A percentile compares a stretch with the other conserved stretches of the same genome.
Evolutionary conservation across 2,888 invertebrate species (phyloP).

Genomic region (Neoascia interrupta): DNA sequence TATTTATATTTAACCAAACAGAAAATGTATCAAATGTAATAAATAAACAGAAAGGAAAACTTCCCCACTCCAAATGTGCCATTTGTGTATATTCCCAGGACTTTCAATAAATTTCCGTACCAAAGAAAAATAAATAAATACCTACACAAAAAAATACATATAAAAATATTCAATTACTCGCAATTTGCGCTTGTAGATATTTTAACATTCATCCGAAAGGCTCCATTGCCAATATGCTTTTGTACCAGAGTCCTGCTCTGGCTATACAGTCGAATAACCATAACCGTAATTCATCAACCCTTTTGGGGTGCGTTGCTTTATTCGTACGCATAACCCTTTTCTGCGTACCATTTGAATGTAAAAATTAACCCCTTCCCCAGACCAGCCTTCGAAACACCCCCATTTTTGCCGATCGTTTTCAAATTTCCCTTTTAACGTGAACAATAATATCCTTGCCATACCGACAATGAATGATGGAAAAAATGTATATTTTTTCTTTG

Average conservation of each 20-base stretch:
- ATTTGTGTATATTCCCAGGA: conserved; percentile 46
- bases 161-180: conserved; percentile 57
- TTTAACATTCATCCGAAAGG: no score
- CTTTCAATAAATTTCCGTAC: conserved; percentile 40
- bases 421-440: no score
- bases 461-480: no score
- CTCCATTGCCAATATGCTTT: conserved; percentile 28
- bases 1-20: no score
- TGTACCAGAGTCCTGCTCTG: background rate
- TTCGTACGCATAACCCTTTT: conserved; percentile 27
- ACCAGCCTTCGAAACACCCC: no score
- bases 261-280: conserved; percentile 24
- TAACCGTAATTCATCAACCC: conserved; percentile 56
- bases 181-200: conserved; percentile 50
- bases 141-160: no score
- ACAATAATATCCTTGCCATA: no score
- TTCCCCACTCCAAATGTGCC: conserved; percentile 25
- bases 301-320: conserved; percentile 14
- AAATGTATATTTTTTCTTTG: no score
- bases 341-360: conserved; percentile 14
- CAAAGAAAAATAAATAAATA: conserved; percentile 10
- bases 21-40: conserved; percentile 44
- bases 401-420: no score
- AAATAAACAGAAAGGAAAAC: background rate
- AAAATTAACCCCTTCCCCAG: conserved; percentile 2